Percentiles rank a stretch among this genome's conserved stretches.
Evolutionary conservation across 2,888 invertebrate species (phyloP).

Genomic region (Adela reaumurella): DNA sequence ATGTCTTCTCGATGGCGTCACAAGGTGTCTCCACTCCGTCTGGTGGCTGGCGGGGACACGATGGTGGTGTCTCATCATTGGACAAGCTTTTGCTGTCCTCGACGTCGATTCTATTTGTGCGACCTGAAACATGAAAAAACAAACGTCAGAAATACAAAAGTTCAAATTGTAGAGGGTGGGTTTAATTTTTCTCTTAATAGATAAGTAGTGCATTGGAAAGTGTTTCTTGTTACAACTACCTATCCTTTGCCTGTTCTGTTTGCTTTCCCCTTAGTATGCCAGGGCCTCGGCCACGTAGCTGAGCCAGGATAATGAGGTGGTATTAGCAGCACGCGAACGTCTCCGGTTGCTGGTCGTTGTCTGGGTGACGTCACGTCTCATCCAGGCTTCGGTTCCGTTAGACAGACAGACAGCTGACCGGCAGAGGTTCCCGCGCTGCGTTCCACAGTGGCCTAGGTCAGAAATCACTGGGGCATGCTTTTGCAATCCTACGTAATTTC

Average conservation of each 20-base stretch:
- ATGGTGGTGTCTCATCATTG: conserved; percentile 46
- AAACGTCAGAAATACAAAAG: conserved; percentile 14
- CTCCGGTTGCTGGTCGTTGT: background rate
- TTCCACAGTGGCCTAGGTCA: background rate
- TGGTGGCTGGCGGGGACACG: conserved; percentile 72
- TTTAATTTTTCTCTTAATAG: background rate
- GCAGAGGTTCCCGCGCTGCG: background rate
- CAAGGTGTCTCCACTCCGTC: conserved; percentile 80
- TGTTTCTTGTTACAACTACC: too few species aligned
- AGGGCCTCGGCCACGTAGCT: background rate
- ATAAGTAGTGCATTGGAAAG: too few species aligned
- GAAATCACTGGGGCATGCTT: background rate
- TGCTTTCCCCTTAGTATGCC: background rate
- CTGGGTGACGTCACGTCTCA: background rate
- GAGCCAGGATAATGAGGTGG: background rate
- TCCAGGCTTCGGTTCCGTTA: background rate
- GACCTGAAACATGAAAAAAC: conserved; percentile 27
- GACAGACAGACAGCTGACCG: background rate
- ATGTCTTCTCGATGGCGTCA: conserved; percentile 59
- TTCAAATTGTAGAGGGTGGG: too few species aligned
- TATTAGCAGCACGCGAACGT: background rate
- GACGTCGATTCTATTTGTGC: conserved; percentile 40
- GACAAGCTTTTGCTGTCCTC: conserved; percentile 50
- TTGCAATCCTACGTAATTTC: too few species aligned
- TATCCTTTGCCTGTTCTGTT: too few species aligned